Percentiles rank a stretch among this genome's conserved stretches.
Conservation (phyloP, 2,888 invertebrate genomes). For the Pemphredon lugubris region DNA sequence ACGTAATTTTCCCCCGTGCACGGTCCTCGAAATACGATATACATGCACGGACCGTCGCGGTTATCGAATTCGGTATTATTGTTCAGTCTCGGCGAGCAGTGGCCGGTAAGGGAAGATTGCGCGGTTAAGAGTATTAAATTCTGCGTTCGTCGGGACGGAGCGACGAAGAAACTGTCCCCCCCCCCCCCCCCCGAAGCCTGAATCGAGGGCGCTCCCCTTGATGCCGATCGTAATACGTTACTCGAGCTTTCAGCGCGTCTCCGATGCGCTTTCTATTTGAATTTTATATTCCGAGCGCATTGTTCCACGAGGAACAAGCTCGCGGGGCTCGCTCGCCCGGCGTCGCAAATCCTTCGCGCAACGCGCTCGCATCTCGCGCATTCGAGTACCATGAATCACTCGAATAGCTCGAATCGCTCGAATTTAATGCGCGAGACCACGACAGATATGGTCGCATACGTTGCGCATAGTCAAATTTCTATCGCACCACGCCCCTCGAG, state of each 20-base stretch:
- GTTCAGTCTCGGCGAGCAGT: too few species aligned
- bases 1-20: neutral
- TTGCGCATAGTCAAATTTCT: constrained; percentile 29
- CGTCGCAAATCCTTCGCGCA: constrained; percentile 25
- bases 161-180: too few species aligned
- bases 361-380: constrained; percentile 33
- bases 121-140: too few species aligned
- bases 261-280: constrained; percentile 57
- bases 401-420: constrained; percentile 39
- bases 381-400: constrained; percentile 37
- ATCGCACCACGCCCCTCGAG: constrained; percentile 31
- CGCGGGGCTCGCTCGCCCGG: constrained; percentile 13
- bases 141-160: too few species aligned
- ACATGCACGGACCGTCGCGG: too few species aligned
- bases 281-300: constrained; percentile 63
- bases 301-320: constrained; percentile 44
- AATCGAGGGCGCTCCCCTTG: too few species aligned
- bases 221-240: constrained; percentile 65
- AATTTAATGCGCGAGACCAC: constrained; percentile 34
- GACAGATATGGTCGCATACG: constrained; percentile 34
- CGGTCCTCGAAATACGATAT: too few species aligned
- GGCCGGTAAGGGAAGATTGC: too few species aligned
- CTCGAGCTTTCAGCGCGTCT: constrained; percentile 42
- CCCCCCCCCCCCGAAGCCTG: too few species aligned
- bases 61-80: too few species aligned